A percentile compares a stretch with the other conserved stretches of the same genome.
Conservation (phyloP, 2,797 vertebrate genomes). For the Cygnus olor region DNA sequence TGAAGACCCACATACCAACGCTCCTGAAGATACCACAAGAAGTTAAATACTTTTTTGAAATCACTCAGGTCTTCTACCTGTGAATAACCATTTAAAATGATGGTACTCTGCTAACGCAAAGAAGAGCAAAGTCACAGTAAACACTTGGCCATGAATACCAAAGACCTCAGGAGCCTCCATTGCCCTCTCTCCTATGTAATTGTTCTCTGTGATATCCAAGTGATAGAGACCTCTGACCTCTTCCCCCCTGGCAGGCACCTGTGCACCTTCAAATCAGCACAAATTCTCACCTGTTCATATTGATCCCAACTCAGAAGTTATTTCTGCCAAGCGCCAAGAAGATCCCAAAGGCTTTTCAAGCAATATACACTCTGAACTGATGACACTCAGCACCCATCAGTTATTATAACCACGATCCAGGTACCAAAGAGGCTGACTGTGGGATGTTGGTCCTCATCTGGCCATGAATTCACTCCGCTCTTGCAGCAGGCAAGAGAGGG, state of each 20-base stretch:
- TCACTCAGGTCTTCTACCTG: not conserved
- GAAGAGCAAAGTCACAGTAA: not conserved
- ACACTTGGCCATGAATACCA: not conserved
- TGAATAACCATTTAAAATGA: not conserved
- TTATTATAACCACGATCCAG: not conserved
- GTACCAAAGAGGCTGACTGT: not conserved
- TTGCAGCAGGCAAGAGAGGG: not conserved
- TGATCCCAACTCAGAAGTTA: not conserved
- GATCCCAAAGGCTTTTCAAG: not conserved
- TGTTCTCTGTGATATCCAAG: not conserved
- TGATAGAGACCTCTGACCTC: not conserved
- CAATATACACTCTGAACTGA: not conserved
- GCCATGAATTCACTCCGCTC: not conserved
- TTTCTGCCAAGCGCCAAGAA: not conserved
- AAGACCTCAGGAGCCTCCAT: not conserved
- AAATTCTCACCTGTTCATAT: not conserved
- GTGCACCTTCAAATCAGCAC: not conserved
- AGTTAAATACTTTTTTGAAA: not conserved
- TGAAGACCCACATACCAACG: not conserved
- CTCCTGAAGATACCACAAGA: not conserved
- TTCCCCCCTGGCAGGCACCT: not conserved
- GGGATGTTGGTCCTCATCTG: not conserved
- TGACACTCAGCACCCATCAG: not conserved
- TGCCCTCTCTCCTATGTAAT: not conserved
- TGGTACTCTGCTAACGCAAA: not conserved